Evolutionary conservation across 2,888 invertebrate genomes (phyloP), one percentile per base, ranked within the genome.

Genomic region (Lasioglossum figueresi): DNA sequence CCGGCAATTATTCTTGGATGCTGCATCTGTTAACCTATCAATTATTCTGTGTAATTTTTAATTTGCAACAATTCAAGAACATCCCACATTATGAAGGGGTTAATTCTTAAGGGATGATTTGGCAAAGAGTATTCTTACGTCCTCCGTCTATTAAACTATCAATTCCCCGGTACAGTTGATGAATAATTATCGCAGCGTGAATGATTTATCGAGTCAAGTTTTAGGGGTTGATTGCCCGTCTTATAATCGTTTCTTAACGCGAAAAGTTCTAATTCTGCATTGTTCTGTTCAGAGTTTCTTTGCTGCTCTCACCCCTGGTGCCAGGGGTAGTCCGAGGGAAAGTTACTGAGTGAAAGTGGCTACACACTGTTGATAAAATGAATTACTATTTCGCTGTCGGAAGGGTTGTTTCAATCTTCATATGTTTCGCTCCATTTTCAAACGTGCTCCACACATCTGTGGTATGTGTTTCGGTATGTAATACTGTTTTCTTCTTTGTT

Each of bases 311-410:
- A 8, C 3, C 34, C 3, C 23, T 37, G 8, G 2, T 23, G 10
- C 3, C 23, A 31, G 63, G 31, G 31, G 16, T 34, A 66, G 19
- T 8, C 0, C 4, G 23, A 10, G 43, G 3, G 79, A 34, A n/a
- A 37, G 16, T 79, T 73, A 19, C n/a, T 14, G 1, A 72, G 45
- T 34, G 63, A 73, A 73, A 73, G 59, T 73, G 45, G 12, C 43
- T 59, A 4, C 31, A 63, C 27, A 14, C n/a, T 6, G 12, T 3
- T 34, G 14, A 27, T 19, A 16, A 43, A 43, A 6, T 23, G 48
- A 12, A 12, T 68, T 19, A 37, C 16, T 23, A 40, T n/a, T 40
- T 70, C 37, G 37, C 10, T 16, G 59, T 72, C 10, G 4, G 2
- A 14, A 48, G 6, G 12, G 37, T 73, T 12, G 52, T 34, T 73